Evolutionary conservation across 1,140 invertebrate genomes (phyloP), one percentile per base, ranked within the genome.

Genomic region (Aphaenogaster ashmeadi): DNA sequence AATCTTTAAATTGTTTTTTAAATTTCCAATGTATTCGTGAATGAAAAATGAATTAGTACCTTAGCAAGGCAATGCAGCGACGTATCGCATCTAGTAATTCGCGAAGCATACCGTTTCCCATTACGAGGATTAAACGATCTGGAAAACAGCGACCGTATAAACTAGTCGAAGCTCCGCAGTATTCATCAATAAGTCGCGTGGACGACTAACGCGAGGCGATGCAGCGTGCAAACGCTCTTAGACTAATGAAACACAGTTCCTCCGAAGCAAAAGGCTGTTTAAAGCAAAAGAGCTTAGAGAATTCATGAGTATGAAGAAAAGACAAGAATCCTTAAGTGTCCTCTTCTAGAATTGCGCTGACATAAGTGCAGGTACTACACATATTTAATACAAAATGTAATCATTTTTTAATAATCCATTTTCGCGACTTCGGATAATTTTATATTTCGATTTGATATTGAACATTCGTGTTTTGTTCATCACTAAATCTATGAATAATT

Each of bases 71-170:
- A 56, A 80, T 27, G 27, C 27, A 27, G 27, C 72, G 44, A 54
- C 77, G 18, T 54, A 71, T 15, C 3, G 74, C 13, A n/a, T 47
- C 33, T 18, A 33, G 27, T 44, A 71, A 71, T 47, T 54, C 71
- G 72, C 74, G 44, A 47, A 62, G 58, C 67, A 33, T 56, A 56
- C 58, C 91, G 86, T 88, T 89, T 89, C 90, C 87, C 91, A 93
- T 94, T 93, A 91, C 87, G 67, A 21, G 88, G 89, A 94, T 94
- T 94, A 94, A 94, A 94, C 89, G 88, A 79, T 62, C 86, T 56
- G 90, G 88, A 91, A 93, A 91, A 83, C 64, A 72, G 84, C 60
- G 67, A 52, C 79, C 66, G 86, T 91, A 87, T 77, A 91, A 91
- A 89, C 83, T 84, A 69, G 85, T 64, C 81, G 81, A 36, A 62